Evolutionary conservation across 2,113 vertebrate species (phyloP).

Genomic region (Chlamydotis undulata): DNA sequence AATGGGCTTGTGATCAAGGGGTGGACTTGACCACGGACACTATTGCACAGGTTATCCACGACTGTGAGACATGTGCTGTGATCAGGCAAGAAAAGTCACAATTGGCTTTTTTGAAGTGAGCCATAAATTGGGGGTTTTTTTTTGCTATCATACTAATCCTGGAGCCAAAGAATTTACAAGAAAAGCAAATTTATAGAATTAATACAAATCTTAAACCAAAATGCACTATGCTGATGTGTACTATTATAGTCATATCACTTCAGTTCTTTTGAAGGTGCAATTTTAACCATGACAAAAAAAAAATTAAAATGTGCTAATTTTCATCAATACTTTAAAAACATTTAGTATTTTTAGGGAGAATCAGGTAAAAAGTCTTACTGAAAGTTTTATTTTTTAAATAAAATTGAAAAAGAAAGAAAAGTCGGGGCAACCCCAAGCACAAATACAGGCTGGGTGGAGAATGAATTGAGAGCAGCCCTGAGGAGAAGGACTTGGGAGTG

Average conservation of each 20-base stretch:
- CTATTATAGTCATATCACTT: not conserved
- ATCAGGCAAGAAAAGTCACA: too few relatives aligned
- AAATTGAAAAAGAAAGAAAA: not conserved
- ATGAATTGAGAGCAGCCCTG: too few relatives aligned
- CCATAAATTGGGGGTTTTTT: too few relatives aligned
- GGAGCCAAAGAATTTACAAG: not conserved
- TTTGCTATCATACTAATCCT: accelerated
- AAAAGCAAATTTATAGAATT: not conserved
- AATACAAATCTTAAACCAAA: not conserved
- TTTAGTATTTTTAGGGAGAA: not conserved
- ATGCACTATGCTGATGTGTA: not conserved
- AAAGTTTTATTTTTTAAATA: not conserved
- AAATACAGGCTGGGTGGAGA: too few relatives aligned
- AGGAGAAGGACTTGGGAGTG: too few relatives aligned
- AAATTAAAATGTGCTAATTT: not conserved
- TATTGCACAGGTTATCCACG: too few relatives aligned
- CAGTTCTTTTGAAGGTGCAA: not conserved
- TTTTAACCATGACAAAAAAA: not conserved
- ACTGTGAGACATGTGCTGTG: too few relatives aligned
- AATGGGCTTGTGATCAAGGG: too few relatives aligned
- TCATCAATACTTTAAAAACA: not conserved
- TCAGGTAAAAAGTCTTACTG: not conserved
- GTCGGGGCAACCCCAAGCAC: too few relatives aligned
- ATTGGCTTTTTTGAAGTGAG: too few relatives aligned
- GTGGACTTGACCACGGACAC: too few relatives aligned